Evolutionary conservation across 1,140 invertebrate genomes (phyloP).

Genomic region (Steinernema khuongi): DNA sequence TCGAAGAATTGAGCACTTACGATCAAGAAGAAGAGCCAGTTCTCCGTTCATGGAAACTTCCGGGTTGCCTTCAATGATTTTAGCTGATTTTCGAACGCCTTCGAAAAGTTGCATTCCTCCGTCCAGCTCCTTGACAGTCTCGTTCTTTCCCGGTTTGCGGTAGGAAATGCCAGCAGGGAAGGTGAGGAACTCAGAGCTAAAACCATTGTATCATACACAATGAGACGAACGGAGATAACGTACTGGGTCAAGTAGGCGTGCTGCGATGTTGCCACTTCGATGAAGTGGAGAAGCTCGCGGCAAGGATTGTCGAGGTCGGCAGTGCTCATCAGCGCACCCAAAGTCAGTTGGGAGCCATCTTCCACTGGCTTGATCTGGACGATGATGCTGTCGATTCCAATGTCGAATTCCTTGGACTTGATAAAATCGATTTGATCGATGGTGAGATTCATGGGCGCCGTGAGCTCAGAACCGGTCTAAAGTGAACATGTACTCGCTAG

Average conservation of each 20-base stretch:
- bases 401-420: too few species aligned
- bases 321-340: background rate
- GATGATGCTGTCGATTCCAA: too few species aligned
- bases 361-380: too few species aligned
- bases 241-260: background rate
- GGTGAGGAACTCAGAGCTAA: background rate
- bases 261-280: background rate
- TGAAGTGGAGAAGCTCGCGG: background rate
- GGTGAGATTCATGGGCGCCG: too few species aligned
- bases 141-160: background rate
- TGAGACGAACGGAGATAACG: background rate
- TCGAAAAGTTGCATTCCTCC: background rate
- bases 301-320: background rate
- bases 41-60: background rate
- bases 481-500: too few species aligned
- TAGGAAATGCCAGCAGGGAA: background rate
- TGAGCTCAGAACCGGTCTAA: too few species aligned
- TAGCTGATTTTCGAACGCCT: background rate
- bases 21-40: background rate
- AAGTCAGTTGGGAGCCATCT: background rate
- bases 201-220: background rate
- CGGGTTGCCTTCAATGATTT: background rate
- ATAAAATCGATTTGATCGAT: too few species aligned
- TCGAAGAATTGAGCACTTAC: too few species aligned
- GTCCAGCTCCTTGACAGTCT: background rate